A percentile compares a stretch with the other conserved stretches of the same genome.
Conservation (phyloP, 2,113 vertebrate genomes). For the Tyrannus savana region DNA sequence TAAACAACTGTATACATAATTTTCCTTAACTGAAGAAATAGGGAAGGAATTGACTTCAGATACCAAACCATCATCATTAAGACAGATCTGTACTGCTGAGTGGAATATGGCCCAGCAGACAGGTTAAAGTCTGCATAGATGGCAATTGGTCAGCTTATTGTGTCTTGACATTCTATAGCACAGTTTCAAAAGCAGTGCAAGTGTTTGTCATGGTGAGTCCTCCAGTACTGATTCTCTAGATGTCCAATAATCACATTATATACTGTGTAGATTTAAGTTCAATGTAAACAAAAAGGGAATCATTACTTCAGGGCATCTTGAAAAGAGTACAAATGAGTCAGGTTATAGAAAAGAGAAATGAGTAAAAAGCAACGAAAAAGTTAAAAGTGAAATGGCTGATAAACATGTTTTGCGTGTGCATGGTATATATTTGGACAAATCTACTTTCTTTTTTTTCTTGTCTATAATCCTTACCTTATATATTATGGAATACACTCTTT, state of each 20-base stretch:
- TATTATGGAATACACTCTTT: not conserved
- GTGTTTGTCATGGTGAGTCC: not conserved
- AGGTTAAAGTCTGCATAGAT: not conserved
- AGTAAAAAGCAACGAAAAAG: not conserved
- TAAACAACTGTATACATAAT: not conserved
- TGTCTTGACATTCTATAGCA: not conserved
- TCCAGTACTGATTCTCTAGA: not conserved
- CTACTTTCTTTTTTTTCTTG: not conserved
- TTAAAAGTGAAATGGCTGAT: not conserved
- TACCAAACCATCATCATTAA: not conserved
- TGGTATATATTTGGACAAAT: not conserved
- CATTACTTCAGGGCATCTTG: not conserved
- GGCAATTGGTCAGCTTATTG: accelerated
- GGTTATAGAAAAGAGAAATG: not conserved
- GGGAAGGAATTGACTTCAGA: not conserved
- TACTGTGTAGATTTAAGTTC: not conserved
- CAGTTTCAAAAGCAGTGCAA: not conserved
- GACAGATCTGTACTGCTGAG: not conserved
- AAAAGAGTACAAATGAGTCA: not conserved
- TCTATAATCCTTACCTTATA: not conserved
- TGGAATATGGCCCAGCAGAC: not conserved
- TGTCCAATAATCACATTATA: not conserved
- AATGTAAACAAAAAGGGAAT: not conserved
- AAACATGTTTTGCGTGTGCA: accelerated
- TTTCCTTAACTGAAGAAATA: not conserved